Evolutionary conservation across 2,113 vertebrate genomes (phyloP).

Genomic region (Quiscalus mexicanus): DNA sequence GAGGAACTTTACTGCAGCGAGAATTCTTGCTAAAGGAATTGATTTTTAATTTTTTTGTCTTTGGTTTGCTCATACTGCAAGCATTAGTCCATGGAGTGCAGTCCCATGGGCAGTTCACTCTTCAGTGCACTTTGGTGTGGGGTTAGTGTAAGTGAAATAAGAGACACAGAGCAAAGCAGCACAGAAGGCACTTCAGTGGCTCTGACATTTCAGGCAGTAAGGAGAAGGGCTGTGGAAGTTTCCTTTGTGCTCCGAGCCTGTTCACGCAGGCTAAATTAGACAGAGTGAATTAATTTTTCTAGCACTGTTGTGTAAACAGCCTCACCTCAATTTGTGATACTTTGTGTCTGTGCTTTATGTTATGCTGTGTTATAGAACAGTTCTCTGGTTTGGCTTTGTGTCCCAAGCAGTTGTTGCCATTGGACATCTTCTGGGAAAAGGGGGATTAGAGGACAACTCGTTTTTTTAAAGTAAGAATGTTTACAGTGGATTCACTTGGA

Average conservation of each 20-base stretch:
- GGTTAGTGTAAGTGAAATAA: not conserved
- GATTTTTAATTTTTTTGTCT: not conserved
- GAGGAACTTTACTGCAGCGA: not conserved
- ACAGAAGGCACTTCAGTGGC: not conserved
- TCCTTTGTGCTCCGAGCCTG: not conserved
- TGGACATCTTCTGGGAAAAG: not conserved
- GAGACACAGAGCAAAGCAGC: not conserved
- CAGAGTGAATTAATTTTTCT: not conserved
- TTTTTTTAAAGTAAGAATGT: not conserved
- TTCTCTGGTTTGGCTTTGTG: not conserved
- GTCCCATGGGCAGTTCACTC: not conserved
- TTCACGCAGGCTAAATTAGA: not conserved
- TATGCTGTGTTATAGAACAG: not conserved
- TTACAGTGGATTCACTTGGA: not conserved
- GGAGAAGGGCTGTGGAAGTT: not conserved
- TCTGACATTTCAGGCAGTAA: not conserved
- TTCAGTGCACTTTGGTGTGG: not conserved
- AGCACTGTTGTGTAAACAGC: not conserved
- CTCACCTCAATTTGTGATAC: not conserved
- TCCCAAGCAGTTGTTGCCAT: not conserved
- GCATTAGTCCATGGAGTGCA: not conserved
- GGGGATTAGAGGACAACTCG: not conserved
- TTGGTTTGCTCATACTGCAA: not conserved
- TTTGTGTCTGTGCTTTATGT: not conserved
- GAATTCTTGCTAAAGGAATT: not conserved